Conservation (phyloP, 2,113 vertebrate genomes). For the Butorides virescens region DNA sequence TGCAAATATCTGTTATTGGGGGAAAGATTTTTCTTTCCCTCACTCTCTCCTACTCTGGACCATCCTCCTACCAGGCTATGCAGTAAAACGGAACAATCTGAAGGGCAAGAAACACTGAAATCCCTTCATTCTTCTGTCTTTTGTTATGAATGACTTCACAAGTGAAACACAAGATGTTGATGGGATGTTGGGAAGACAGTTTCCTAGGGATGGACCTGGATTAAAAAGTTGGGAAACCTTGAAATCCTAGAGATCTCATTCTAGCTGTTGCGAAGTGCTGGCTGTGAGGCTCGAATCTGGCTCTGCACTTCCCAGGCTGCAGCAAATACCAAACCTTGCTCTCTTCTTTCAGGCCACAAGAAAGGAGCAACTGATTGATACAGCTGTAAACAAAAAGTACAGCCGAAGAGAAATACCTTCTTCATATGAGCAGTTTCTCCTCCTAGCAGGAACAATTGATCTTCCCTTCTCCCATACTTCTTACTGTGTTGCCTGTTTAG, state of each 20-base stretch:
- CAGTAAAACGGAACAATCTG: not conserved
- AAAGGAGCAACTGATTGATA: not conserved
- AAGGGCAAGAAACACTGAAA: not conserved
- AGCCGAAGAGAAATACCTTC: not conserved
- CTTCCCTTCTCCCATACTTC: not conserved
- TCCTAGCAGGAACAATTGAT: not conserved
- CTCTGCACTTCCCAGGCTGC: not conserved
- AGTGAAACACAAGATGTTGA: not conserved
- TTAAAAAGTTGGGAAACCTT: not conserved
- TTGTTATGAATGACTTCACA: not conserved
- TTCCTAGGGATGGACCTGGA: not conserved
- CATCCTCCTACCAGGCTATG: not conserved
- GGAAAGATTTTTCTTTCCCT: not conserved
- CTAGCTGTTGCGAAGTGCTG: not conserved
- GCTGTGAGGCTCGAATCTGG: not conserved
- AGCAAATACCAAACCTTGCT: not conserved
- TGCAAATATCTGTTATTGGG: too few relatives aligned
- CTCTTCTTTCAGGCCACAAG: not conserved
- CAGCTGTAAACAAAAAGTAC: not conserved
- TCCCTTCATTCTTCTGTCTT: not conserved
- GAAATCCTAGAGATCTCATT: not conserved
- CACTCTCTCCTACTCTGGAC: not conserved
- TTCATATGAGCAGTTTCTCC: not conserved
- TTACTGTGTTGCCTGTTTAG: not conserved
- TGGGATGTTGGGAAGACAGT: not conserved